phyloP scores from a whole-genome alignment of 2,888 invertebrate species.

The Eupelmus urozonus region DNA sequence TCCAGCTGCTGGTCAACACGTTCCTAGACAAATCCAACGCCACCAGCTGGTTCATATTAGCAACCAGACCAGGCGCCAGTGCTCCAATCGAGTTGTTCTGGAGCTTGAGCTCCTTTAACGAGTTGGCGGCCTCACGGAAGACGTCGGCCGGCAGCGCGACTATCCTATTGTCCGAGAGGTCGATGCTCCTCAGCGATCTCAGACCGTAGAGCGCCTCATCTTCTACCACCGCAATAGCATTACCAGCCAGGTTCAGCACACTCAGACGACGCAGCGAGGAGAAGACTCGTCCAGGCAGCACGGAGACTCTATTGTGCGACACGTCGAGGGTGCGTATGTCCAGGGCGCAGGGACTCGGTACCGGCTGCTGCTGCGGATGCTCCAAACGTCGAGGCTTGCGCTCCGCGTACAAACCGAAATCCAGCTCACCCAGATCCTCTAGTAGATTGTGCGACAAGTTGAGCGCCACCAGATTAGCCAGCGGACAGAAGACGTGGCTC shows the following conservation, averaged over 20 bases:
- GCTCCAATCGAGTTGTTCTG: conserved; percentile 94
- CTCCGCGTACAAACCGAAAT: conserved; percentile 84
- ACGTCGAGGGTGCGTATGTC: conserved; percentile 91
- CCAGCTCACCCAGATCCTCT: conserved; percentile 92
- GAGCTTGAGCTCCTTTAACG: conserved; percentile 92
- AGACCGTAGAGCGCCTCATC: conserved; percentile 90
- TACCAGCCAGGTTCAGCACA: conserved; percentile 90
- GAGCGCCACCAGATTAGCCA: conserved; percentile 87
- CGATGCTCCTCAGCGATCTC: conserved; percentile 89
- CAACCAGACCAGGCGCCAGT: conserved; percentile 90
- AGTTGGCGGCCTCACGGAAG: conserved; percentile 87
- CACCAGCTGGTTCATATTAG: conserved; percentile 90
- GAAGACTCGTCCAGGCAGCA: conserved; percentile 90
- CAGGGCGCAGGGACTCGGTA: conserved; percentile 81
- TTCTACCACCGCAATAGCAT: conserved; percentile 92
- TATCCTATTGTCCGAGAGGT: conserved; percentile 93
- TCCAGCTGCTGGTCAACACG: conserved; percentile 91
- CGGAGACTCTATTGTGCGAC: conserved; percentile 90
- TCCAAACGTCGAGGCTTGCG: conserved; percentile 79
- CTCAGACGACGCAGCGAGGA: conserved; percentile 87
- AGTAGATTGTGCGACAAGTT: conserved; percentile 93
- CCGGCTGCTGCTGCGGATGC: conserved; percentile 64
- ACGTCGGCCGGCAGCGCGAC: conserved; percentile 91
- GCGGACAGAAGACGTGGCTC: conserved; percentile 89
- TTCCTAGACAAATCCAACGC: conserved; percentile 91